A percentile compares a stretch with the other conserved stretches of the same genome.
These are phyloP conservation scores for Lindbergichthys nudifrons DNA, from an alignment of 2,797 vertebrate genomes.

Conservation along the genomic window DNA sequence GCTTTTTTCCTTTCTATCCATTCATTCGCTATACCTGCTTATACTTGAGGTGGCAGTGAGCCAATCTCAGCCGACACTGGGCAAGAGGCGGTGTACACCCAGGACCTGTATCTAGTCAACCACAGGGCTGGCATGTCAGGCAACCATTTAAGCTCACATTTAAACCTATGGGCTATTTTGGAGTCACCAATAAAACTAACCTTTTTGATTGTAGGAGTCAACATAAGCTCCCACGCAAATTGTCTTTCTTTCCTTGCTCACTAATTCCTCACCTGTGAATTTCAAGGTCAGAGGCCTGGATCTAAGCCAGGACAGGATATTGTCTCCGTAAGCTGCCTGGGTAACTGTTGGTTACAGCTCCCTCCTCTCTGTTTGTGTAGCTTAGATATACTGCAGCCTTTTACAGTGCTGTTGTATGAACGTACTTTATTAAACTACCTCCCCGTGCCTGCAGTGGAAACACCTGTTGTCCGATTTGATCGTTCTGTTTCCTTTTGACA, in stretches of 20 bases:
- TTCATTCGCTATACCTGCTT: not conserved
- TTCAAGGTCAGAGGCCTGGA: slow-evolving; percentile 48
- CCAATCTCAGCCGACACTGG: not conserved
- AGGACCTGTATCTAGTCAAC: not conserved
- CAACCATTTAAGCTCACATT: not conserved
- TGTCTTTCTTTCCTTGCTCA: not conserved
- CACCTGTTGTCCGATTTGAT: slow-evolving; percentile 5
- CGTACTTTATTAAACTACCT: slow-evolving; percentile 38
- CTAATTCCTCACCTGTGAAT: slow-evolving; percentile 29
- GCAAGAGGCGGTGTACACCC: not conserved
- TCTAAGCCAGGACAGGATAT: slow-evolving; percentile 78
- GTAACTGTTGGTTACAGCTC: slow-evolving; percentile 65
- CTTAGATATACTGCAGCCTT: slow-evolving; percentile 42
- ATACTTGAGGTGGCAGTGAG: not conserved
- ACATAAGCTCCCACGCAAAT: not conserved
- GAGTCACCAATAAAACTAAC: not conserved
- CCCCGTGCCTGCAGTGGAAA: slow-evolving; percentile 8
- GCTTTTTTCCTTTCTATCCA: not conserved
- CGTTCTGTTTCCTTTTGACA: not conserved
- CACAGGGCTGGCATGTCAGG: not conserved
- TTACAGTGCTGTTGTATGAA: slow-evolving; percentile 27
- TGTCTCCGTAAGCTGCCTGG: slow-evolving; percentile 77
- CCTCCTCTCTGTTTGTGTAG: slow-evolving; percentile 54
- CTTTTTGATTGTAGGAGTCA: not conserved
- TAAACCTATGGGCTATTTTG: not conserved